These are phyloP conservation scores for Sinopyrophorus schimmeli DNA, from an alignment of 2,888 invertebrate species.

Conservation along the genomic window DNA sequence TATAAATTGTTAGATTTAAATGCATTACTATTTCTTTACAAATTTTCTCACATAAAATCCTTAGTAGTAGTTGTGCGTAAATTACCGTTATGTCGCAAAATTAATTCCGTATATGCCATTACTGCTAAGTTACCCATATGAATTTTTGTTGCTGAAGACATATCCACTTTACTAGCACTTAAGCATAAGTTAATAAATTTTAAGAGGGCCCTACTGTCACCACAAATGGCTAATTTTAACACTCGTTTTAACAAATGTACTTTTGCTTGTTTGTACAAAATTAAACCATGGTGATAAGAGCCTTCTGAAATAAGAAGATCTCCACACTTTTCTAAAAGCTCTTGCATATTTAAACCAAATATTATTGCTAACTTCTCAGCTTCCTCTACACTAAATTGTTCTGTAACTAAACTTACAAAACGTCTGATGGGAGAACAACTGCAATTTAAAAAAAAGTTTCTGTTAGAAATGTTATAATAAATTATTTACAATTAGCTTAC, in stretches of 20 bases:
- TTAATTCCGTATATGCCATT: slow-evolving; percentile 66
- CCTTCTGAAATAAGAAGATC: slow-evolving; percentile 77
- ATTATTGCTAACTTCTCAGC: slow-evolving; percentile 63
- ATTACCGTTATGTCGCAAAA: slow-evolving; percentile 51
- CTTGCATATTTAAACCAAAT: slow-evolving; percentile 66
- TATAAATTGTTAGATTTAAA: slow-evolving; percentile 1
- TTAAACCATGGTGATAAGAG: slow-evolving; percentile 74
- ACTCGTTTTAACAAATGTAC: slow-evolving; percentile 62
- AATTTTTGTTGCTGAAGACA: slow-evolving; percentile 64
- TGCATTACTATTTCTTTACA: background rate
- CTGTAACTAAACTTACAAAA: slow-evolving; percentile 62
- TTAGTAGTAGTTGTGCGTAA: slow-evolving; percentile 50
- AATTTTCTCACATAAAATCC: slow-evolving; percentile 61
- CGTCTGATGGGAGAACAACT: slow-evolving; percentile 56
- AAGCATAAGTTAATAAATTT: slow-evolving; percentile 63
- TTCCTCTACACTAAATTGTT: slow-evolving; percentile 58
- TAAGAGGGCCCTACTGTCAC: slow-evolving; percentile 64
- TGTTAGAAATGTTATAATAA: slow-evolving; percentile 6
- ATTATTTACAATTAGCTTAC: slow-evolving; percentile 44
- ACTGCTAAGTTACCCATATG: slow-evolving; percentile 69
- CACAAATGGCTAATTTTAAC: slow-evolving; percentile 64
- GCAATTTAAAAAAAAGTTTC: slow-evolving; percentile 28
- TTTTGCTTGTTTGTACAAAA: slow-evolving; percentile 72
- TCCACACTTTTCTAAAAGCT: slow-evolving; percentile 76
- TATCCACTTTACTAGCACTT: slow-evolving; percentile 59